phyloP scores from a whole-genome alignment of 2,888 invertebrate genomes.

The Perithous albicinctus region DNA sequence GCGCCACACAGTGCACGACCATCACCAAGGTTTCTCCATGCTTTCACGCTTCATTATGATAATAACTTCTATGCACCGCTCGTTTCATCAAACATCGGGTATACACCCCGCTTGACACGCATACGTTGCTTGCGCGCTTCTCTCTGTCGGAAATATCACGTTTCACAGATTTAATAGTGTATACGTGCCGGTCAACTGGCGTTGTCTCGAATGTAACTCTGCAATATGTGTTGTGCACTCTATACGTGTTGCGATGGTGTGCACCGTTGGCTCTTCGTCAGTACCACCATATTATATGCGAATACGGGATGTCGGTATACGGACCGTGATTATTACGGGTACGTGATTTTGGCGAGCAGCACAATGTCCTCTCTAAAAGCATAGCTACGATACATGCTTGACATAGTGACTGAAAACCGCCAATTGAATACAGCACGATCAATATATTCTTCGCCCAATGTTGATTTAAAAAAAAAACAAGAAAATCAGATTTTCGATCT shows the following conservation, averaged over 20 bases:
- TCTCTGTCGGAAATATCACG: slow-evolving; percentile 67
- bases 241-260: not conserved
- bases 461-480: not conserved
- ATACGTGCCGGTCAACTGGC: slow-evolving; percentile 41
- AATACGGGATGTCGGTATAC: slow-evolving; percentile 15
- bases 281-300: slow-evolving; percentile 49
- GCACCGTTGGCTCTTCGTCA: slow-evolving; percentile 19
- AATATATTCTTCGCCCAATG: not conserved
- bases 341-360: slow-evolving; percentile 45
- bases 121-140: slow-evolving; percentile 42
- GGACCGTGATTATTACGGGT: slow-evolving; percentile 34
- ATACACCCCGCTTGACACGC: slow-evolving; percentile 12
- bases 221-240: slow-evolving; percentile 12
- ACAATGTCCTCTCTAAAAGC: slow-evolving; percentile 6
- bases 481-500: not conserved
- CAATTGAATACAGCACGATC: not conserved
- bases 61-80: slow-evolving; percentile 48
- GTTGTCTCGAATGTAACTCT: slow-evolving; percentile 15
- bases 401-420: not conserved
- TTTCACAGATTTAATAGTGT: slow-evolving; percentile 70
- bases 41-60: slow-evolving; percentile 62
- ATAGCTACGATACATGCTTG: not conserved
- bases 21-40: slow-evolving; percentile 47
- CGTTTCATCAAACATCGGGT: slow-evolving; percentile 40
- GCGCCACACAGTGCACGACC: slow-evolving; percentile 26